These are phyloP conservation scores for Xiphophorus hellerii DNA, from an alignment of 2,113 vertebrate species.

Conservation along the genomic window DNA sequence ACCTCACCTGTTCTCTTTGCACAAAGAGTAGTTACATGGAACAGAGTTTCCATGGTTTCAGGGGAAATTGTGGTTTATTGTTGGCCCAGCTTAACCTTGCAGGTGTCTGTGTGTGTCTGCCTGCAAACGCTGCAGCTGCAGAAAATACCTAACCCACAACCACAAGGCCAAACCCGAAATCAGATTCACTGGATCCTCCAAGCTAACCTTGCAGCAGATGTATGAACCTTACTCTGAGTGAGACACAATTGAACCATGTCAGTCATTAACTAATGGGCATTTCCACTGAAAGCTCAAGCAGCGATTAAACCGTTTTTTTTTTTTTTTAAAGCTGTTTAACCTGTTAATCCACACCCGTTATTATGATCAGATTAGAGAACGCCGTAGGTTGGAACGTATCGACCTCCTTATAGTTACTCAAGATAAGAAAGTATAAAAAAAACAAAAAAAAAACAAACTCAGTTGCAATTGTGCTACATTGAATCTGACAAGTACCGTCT, in stretches of 20 bases:
- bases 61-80: background rate
- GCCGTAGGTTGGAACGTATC: background rate
- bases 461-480: background rate
- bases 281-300: background rate
- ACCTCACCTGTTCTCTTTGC: background rate
- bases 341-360: background rate
- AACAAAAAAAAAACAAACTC: background rate
- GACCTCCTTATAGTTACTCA: background rate
- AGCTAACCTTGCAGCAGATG: slow-evolving; percentile 27
- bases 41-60: background rate
- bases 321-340: background rate
- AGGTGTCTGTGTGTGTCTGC: slow-evolving; percentile 40
- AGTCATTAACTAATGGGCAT: background rate
- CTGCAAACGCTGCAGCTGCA: slow-evolving; percentile 32
- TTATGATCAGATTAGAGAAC: background rate
- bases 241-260: background rate
- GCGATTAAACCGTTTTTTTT: background rate
- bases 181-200: background rate
- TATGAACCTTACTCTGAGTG: background rate
- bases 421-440: background rate
- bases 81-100: slow-evolving; percentile 10
- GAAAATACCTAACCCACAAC: slow-evolving; percentile 19
- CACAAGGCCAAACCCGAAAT: slow-evolving; percentile 11
- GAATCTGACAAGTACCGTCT: background rate
- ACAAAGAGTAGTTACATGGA: background rate